A percentile compares a stretch with the other conserved stretches of the same genome.
These are phyloP conservation scores for Aptenodytes forsteri DNA, from an alignment of 2,113 vertebrate genomes.

Conservation along the genomic window DNA sequence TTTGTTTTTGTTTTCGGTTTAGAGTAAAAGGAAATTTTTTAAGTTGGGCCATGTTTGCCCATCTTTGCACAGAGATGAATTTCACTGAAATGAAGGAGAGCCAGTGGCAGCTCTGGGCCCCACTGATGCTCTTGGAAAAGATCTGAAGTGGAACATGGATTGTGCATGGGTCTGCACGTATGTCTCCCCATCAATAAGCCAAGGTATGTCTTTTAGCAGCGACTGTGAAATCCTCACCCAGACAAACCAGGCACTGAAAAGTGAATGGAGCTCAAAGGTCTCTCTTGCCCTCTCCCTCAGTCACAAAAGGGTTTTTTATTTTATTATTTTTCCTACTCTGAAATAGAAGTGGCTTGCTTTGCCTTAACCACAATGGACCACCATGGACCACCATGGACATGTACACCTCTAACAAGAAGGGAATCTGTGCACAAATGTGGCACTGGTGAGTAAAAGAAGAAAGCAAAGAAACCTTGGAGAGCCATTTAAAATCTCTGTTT, in stretches of 20 bases:
- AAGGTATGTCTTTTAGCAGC: background rate
- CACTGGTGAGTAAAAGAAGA: background rate
- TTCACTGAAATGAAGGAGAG: background rate
- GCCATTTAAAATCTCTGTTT: background rate
- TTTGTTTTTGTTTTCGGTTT: background rate
- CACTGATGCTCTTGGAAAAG: background rate
- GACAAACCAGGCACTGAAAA: background rate
- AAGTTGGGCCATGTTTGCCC: background rate
- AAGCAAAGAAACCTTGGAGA: background rate
- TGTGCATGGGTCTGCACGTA: rapidly evolving
- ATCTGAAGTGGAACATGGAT: background rate
- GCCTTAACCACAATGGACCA: background rate
- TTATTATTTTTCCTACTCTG: background rate
- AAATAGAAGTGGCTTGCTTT: background rate
- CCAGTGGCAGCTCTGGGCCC: background rate
- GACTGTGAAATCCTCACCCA: background rate
- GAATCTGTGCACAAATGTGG: background rate
- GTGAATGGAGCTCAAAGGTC: background rate
- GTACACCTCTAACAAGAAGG: background rate
- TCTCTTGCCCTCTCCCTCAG: background rate
- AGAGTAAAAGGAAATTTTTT: background rate
- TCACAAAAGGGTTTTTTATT: background rate
- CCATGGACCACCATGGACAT: background rate
- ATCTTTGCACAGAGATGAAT: background rate
- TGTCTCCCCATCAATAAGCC: background rate